Evolutionary conservation across 2,113 vertebrate genomes (phyloP).

Genomic region (Cavia aperea): DNA sequence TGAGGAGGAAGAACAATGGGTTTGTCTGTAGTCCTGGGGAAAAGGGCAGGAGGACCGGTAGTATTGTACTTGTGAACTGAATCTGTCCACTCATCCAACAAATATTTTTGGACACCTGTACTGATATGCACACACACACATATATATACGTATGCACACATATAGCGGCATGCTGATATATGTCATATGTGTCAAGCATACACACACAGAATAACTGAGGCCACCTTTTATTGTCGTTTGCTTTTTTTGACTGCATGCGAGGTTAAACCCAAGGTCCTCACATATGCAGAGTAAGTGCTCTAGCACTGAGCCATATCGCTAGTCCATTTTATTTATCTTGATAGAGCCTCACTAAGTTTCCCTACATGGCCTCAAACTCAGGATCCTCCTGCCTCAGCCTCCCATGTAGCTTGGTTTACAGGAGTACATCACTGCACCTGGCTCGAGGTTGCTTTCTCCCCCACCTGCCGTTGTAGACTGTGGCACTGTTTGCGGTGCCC

Average conservation of each 20-base stretch:
- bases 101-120: neutral
- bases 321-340: neutral
- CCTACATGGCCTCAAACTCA: neutral
- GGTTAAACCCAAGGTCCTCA: neutral
- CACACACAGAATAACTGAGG: neutral
- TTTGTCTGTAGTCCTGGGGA: neutral
- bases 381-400: neutral
- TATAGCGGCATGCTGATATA: fast-evolving
- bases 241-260: neutral
- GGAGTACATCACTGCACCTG: neutral
- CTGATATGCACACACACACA: too few species aligned
- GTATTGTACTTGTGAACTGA: neutral
- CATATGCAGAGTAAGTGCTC: neutral
- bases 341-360: neutral
- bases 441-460: neutral
- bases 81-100: too few species aligned
- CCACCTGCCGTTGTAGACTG: neutral
- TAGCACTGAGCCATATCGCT: neutral
- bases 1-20: neutral
- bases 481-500: neutral
- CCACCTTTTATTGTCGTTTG: neutral
- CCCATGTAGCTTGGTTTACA: neutral
- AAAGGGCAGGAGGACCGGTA: neutral
- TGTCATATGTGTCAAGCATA: too few species aligned
- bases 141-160: fast-evolving